Evolutionary conservation across 2,888 invertebrate genomes (phyloP).

Genomic region (Drosophila limbata): DNA sequence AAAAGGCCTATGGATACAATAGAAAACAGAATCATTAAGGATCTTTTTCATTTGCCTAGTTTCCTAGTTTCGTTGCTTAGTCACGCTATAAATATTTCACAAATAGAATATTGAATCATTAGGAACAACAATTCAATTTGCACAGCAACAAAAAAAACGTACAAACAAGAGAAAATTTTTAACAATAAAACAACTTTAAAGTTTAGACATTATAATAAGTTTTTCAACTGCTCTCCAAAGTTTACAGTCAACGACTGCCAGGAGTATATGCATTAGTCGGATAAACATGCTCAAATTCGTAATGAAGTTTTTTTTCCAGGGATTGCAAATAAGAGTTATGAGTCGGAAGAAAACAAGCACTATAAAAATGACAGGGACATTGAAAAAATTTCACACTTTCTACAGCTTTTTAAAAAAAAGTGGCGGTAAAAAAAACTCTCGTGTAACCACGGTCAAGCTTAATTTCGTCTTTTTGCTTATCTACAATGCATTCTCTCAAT

Average conservation of each 20-base stretch:
- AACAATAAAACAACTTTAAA: constrained; percentile 12
- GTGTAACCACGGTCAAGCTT: no score
- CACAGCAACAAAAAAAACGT: constrained; percentile 9
- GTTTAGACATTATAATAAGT: constrained; percentile 15
- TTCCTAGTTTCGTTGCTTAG: constrained; percentile 36
- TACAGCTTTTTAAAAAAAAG: no score
- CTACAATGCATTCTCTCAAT: no score
- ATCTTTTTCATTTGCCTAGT: constrained; percentile 3
- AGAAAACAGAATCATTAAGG: background rate
- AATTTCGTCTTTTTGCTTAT: no score
- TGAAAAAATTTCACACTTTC: no score
- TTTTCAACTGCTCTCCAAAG: background rate
- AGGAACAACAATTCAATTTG: constrained; percentile 49
- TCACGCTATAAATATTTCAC: constrained; percentile 48
- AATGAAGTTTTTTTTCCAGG: no score
- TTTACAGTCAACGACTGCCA: background rate
- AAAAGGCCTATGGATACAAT: background rate
- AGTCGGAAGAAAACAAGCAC: no score
- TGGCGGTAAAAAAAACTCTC: no score
- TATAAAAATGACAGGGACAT: no score
- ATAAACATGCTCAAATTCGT: background rate
- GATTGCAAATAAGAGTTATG: no score
- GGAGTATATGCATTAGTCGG: background rate
- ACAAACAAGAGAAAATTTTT: constrained; percentile 1
- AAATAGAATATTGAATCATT: constrained; percentile 34